Evolutionary conservation across 2,797 vertebrate species (phyloP).

Genomic region (Sternarchorhynchus goeldii): DNA sequence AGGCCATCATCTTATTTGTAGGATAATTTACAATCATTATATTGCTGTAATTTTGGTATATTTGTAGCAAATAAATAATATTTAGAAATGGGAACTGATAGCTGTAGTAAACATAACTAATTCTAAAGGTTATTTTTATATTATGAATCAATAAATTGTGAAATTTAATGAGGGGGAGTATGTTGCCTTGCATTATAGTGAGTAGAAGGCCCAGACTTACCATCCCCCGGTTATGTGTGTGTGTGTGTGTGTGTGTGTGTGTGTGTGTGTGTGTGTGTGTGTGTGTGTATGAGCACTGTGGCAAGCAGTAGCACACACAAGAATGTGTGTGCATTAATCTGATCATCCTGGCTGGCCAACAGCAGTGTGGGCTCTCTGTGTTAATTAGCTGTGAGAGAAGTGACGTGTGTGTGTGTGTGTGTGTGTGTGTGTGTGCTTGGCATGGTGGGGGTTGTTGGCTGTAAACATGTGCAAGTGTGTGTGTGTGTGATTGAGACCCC

Average conservation of each 20-base stretch:
- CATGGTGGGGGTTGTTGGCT: conserved; percentile 32
- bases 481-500: conserved; percentile 19
- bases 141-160: no score
- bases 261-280: neutral
- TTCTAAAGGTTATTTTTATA: no score
- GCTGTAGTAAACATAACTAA: no score
- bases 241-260: conserved; percentile 8
- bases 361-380: conserved; percentile 60
- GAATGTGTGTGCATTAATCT: conserved; percentile 56
- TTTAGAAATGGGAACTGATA: no score
- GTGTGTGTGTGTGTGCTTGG: neutral
- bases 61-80: no score
- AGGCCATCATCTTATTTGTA: neutral
- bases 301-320: neutral
- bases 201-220: no score
- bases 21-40: no score
- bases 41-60: no score
- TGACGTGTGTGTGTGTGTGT: conserved; percentile 36
- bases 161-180: neutral
- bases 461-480: conserved; percentile 1
- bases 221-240: neutral
- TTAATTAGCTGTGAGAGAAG: conserved; percentile 68
- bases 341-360: conserved; percentile 58
- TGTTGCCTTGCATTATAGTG: neutral
- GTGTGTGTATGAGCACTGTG: neutral